Conservation (phyloP, 2,888 invertebrate genomes). For the Operophtera brumata region DNA sequence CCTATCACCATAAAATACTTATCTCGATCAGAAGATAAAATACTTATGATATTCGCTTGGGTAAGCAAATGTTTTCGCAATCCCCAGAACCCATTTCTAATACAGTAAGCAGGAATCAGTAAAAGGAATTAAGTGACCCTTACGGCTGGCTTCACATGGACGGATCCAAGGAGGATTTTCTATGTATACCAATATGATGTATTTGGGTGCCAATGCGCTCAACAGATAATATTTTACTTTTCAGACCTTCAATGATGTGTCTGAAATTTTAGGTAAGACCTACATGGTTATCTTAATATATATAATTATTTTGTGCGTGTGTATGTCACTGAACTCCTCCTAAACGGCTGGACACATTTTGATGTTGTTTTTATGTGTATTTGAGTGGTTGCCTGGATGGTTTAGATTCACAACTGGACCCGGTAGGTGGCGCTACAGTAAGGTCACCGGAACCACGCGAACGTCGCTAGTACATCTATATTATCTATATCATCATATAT, state of each 20-base stretch:
- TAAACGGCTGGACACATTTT: too few species aligned
- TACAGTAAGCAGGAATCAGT: constrained; percentile 51
- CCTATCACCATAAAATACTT: too few species aligned
- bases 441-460: too few species aligned
- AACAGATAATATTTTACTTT: not conserved
- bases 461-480: too few species aligned
- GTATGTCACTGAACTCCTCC: too few species aligned
- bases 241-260: not conserved
- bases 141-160: constrained; percentile 51
- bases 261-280: not conserved
- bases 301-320: too few species aligned
- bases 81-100: constrained; percentile 24
- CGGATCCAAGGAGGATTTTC: constrained; percentile 24
- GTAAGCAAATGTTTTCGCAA: constrained; percentile 15
- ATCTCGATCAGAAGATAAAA: not conserved
- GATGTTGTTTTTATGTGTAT: too few species aligned
- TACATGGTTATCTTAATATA: not conserved
- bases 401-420: too few species aligned
- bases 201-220: not conserved
- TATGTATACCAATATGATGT: constrained; percentile 1
- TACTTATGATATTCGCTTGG: not conserved
- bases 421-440: too few species aligned
- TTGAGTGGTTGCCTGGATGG: too few species aligned
- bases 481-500: too few species aligned
- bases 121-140: constrained; percentile 54